Conservation (phyloP, 53 echinoderm and acorn worm genomes). For the Holothuria leucospilota region DNA sequence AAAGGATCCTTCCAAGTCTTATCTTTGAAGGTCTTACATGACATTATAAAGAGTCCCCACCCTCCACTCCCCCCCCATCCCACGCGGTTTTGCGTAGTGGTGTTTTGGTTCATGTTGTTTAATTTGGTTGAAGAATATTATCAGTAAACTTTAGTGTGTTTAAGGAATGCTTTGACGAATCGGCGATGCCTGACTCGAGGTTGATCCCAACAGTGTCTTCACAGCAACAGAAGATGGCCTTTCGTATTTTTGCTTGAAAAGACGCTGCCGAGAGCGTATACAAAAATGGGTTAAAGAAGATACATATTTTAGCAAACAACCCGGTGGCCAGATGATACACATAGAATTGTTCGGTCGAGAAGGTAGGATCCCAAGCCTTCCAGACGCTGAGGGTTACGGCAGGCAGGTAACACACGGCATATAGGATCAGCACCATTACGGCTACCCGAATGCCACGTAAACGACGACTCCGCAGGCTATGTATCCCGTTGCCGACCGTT, state of each 20-base stretch:
- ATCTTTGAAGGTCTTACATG: too few species aligned
- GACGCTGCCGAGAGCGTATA: conserved; percentile 9
- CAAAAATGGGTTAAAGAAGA: neutral
- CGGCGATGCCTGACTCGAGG: too few species aligned
- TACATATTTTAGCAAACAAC: neutral
- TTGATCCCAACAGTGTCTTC: too few species aligned
- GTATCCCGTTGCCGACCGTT: neutral
- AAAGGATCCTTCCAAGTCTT: too few species aligned
- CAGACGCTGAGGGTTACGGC: neutral
- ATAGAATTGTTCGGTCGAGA: neutral
- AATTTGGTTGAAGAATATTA: too few species aligned
- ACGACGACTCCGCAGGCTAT: conserved; percentile 19
- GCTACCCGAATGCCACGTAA: conserved; percentile 14
- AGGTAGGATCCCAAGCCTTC: conserved; percentile 10
- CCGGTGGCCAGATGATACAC: conserved; percentile 26
- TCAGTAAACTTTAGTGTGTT: too few species aligned
- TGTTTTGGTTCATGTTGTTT: too few species aligned
- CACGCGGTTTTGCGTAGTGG: too few species aligned
- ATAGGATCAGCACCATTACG: neutral
- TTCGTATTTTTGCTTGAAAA: conserved; percentile 14
- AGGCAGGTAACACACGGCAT: conserved; percentile 4
- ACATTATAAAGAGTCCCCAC: too few species aligned
- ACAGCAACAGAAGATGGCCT: neutral
- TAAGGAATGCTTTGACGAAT: too few species aligned
- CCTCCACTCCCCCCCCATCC: too few species aligned